Evolutionary conservation across 2,888 invertebrate genomes (phyloP), one percentile per base, ranked within the genome.

Genomic region (Apocheima hispidaria): DNA sequence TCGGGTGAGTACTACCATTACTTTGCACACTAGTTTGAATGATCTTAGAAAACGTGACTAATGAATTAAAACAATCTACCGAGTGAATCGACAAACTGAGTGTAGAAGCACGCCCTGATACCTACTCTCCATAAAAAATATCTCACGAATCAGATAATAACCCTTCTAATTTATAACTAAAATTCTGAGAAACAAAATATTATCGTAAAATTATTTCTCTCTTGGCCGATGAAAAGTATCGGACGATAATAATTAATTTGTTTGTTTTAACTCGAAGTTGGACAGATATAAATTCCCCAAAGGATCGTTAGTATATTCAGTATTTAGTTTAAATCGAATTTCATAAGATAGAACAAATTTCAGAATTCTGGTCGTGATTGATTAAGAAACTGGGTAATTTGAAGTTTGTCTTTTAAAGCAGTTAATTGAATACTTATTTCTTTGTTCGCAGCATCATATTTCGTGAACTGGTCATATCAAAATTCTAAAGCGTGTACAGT

Each of bases 391-490:
- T 23, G 18, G 7, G 12, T 18, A 52, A 26, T 44, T 53, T n/a
- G 20, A 20, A 46, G 30, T 46, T 30, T 46, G 28, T 28, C 6
- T 50, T 43, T 10, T 14, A 46, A 16, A 2, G 33, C 7, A 16
- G 18, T 28, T 9, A 20, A 41, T 48, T 33, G 9, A 41, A 33
- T 18, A 26, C 18, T 35, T 52, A 20, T 9, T 62, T 30, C 50
- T 69, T 82, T 85, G 74, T 83, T 74, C 72, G 72, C 94, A 97
- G 97, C 96, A 70, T 96, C 96, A 77, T 96, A 96, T 90, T 94
- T 96, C 77, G 94, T 97, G 78, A 96, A 96, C 89, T 97, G 96
- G 96, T 96, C 97, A 87, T 96, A 96, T 93, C 96, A 96, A 88
- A 96, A 95, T 78, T 94, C 96, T 71, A 96, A 96, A 86, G 95